Evolutionary conservation across 2,888 invertebrate genomes (phyloP), one percentile per base, ranked within the genome.

Genomic region (Agriopis aurantiaria): DNA sequence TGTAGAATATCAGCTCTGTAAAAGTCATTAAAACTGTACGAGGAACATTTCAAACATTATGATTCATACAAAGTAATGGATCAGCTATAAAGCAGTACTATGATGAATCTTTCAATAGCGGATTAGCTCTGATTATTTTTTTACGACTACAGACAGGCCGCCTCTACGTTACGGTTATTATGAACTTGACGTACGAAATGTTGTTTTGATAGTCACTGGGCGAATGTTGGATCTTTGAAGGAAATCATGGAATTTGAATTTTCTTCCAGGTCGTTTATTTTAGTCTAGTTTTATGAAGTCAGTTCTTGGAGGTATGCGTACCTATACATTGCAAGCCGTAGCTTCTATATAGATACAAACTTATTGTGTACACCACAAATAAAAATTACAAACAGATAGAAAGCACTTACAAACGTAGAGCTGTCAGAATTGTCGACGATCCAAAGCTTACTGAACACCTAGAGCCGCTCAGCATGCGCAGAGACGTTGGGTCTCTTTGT

Each of bases 41-140:
- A 65, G 49, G 23, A 45, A 41, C 62, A 62, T 53, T 66, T 40
- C 45, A 17, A 1, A 33, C 51, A 46, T 45, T 58, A 75, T 79
- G 78, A 77, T 69, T 78, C 78, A 78, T 64, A 58, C 72, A 74
- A 76, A 64, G 78, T 75, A 78, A 81, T 80, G 77, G 78, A 80
- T 77, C 75, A 52, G 68, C 77, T 60, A 75, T 82, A 82, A 83
- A 83, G 78, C 60, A 57, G 58, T 41, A 65, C 45, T 76, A 74
- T 72, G 75, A 76, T 78, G 57, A 65, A 70, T 70, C 75, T 79
- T 75, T 80, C 74, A 70, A 69, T 76, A 60, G 79, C 73, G 78
- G 74, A 81, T 80, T 78, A 80, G 49, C 64, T 58, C 75, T 78
- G 78, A 80, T 75, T 72, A 66, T 70, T 53, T 61, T 23, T 70